Conservation (phyloP, 2,797 vertebrate genomes). For the Prionace glauca region DNA sequence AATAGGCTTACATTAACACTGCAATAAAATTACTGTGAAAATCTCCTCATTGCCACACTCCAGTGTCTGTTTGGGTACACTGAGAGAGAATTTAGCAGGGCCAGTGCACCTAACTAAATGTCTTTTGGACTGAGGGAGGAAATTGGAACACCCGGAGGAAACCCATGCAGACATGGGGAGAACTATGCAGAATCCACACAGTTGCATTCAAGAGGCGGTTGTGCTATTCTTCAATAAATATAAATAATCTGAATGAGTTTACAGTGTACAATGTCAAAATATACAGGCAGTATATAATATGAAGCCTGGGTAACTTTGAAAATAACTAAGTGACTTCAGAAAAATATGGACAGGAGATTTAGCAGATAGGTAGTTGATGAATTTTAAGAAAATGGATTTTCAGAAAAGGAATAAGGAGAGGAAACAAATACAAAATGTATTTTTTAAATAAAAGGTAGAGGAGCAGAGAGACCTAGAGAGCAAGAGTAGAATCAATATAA, state of each 20-base stretch:
- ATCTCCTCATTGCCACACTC: no score
- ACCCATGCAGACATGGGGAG: no score
- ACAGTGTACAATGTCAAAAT: neutral
- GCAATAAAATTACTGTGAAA: no score
- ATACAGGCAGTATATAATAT: neutral
- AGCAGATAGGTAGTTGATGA: no score
- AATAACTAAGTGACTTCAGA: neutral
- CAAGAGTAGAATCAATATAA: neutral
- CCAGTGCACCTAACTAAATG: no score
- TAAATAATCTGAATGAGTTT: neutral
- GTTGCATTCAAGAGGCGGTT: neutral
- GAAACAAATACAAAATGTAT: neutral
- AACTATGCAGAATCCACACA: no score
- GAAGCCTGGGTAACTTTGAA: neutral
- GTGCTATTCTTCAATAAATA: neutral
- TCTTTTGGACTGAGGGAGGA: no score
- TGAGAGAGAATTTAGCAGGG: no score
- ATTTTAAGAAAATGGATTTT: neutral
- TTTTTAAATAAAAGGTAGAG: neutral
- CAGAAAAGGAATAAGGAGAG: neutral
- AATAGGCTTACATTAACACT: no score
- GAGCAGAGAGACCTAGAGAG: neutral
- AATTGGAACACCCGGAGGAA: no score
- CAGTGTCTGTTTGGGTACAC: no score
- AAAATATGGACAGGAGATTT: neutral